Evolutionary conservation across 2,797 vertebrate genomes (phyloP).

Genomic region (Oceanodroma leucorhoa): DNA sequence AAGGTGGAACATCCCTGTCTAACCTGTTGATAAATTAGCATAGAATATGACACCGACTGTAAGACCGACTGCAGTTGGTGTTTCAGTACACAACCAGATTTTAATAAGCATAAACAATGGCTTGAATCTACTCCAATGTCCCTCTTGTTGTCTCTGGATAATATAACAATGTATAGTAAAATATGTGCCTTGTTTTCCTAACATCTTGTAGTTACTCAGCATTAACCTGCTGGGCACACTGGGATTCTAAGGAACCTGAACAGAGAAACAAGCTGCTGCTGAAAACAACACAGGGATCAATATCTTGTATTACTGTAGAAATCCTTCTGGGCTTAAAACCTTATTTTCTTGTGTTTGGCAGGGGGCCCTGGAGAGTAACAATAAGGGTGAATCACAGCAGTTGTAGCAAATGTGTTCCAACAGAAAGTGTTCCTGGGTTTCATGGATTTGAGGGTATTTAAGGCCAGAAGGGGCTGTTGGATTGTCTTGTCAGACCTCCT

Average conservation of each 20-base stretch:
- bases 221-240: slow-evolving; percentile 66
- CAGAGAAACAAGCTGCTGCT: slow-evolving; percentile 54
- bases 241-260: slow-evolving; percentile 52
- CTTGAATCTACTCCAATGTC: not conserved
- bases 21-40: not conserved
- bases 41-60: not conserved
- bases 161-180: not conserved
- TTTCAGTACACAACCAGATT: not conserved
- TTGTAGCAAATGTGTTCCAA: slow-evolving; percentile 49
- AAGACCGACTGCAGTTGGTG: not conserved
- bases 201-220: slow-evolving; percentile 52
- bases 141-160: not conserved
- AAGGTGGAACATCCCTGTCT: not conserved
- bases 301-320: slow-evolving; percentile 73
- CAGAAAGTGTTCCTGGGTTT: slow-evolving; percentile 22
- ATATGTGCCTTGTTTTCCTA: slow-evolving; percentile 34
- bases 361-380: slow-evolving; percentile 60
- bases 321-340: slow-evolving; percentile 74
- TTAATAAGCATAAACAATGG: not conserved
- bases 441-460: not conserved
- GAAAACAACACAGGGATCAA: slow-evolving; percentile 61
- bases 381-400: slow-evolving; percentile 65
- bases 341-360: slow-evolving; percentile 74
- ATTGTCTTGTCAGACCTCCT: not conserved
- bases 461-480: not conserved